These are phyloP conservation scores for Panopea generosa DNA, from an alignment of 2,888 invertebrate species.

Conservation along the genomic window DNA sequence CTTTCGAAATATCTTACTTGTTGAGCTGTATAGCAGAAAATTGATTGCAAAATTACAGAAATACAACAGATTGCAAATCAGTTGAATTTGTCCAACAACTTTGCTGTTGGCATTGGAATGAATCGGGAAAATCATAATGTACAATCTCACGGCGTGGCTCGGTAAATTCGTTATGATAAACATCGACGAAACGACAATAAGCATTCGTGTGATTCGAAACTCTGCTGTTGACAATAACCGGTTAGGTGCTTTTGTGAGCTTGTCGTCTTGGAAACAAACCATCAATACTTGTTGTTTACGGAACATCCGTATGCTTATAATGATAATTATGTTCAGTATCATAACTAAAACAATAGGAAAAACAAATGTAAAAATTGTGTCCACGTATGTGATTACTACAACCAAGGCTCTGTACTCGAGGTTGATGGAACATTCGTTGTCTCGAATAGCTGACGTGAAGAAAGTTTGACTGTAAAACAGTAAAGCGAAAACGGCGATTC, in stretches of 20 bases:
- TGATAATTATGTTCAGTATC: constrained; percentile 70
- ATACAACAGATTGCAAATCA: constrained; percentile 73
- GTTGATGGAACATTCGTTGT: constrained; percentile 51
- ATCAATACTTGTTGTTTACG: constrained; percentile 44
- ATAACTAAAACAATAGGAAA: constrained; percentile 72
- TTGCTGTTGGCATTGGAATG: constrained; percentile 22
- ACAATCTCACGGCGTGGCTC: constrained; percentile 77
- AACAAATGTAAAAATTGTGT: constrained; percentile 72
- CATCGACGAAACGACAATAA: constrained; percentile 77
- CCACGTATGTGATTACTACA: constrained; percentile 71
- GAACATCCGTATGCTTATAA: constrained; percentile 61
- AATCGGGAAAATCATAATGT: constrained; percentile 64
- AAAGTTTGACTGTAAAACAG: constrained; percentile 76
- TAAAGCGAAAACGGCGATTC: constrained; percentile 62
- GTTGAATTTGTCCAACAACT: constrained; percentile 64
- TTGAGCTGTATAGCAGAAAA: constrained; percentile 73
- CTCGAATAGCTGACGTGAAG: constrained; percentile 64
- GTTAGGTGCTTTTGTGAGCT: constrained; percentile 29
- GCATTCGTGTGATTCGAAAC: constrained; percentile 73
- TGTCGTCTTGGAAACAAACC: constrained; percentile 41
- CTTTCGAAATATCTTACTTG: constrained; percentile 73
- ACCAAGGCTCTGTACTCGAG: constrained; percentile 58
- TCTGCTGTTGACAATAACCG: constrained; percentile 68
- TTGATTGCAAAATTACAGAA: constrained; percentile 75
- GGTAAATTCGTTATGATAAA: constrained; percentile 79